phyloP scores from a whole-genome alignment of 2,888 invertebrate species.

The Dione juno region DNA sequence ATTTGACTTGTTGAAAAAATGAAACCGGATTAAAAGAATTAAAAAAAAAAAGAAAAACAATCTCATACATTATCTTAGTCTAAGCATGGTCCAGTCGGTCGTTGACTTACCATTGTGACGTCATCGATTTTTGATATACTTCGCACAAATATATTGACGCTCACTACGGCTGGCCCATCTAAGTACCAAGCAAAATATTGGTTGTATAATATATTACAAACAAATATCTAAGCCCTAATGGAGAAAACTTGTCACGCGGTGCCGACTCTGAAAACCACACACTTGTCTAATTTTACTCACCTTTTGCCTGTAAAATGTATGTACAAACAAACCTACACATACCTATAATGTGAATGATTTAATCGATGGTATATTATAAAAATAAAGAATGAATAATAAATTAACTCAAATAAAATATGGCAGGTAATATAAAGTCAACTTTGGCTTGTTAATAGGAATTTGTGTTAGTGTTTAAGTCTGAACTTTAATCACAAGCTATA shows the following conservation, averaged over 20 bases:
- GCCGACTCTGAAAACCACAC: slow-evolving; percentile 57
- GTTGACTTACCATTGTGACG: slow-evolving; percentile 98
- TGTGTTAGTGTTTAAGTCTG: slow-evolving; percentile 73
- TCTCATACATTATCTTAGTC: slow-evolving; percentile 66
- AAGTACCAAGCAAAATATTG: slow-evolving; percentile 82
- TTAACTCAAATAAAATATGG: slow-evolving; percentile 51
- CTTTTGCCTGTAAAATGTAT: slow-evolving; percentile 47
- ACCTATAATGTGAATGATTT: slow-evolving; percentile 45
- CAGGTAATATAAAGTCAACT: slow-evolving; percentile 48
- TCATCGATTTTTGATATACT: slow-evolving; percentile 99
- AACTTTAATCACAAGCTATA: slow-evolving; percentile 28
- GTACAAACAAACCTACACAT: slow-evolving; percentile 38
- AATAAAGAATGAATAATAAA: slow-evolving; percentile 57
- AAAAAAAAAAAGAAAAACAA: slow-evolving; percentile 48
- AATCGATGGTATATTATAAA: slow-evolving; percentile 52
- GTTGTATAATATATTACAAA: slow-evolving; percentile 63
- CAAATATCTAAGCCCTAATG: slow-evolving; percentile 65
- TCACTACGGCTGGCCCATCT: slow-evolving; percentile 97
- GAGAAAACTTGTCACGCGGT: slow-evolving; percentile 52
- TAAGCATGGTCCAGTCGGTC: slow-evolving; percentile 72
- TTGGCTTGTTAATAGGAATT: slow-evolving; percentile 78
- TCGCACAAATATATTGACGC: slow-evolving; percentile 99
- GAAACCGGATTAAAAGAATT: slow-evolving; percentile 55
- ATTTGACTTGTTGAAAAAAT: slow-evolving; percentile 76
- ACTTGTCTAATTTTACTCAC: slow-evolving; percentile 51